Percentiles rank a stretch among this genome's conserved stretches.
phyloP scores from a whole-genome alignment of 2,888 invertebrate genomes.

The Dicyrtoma fusca region DNA sequence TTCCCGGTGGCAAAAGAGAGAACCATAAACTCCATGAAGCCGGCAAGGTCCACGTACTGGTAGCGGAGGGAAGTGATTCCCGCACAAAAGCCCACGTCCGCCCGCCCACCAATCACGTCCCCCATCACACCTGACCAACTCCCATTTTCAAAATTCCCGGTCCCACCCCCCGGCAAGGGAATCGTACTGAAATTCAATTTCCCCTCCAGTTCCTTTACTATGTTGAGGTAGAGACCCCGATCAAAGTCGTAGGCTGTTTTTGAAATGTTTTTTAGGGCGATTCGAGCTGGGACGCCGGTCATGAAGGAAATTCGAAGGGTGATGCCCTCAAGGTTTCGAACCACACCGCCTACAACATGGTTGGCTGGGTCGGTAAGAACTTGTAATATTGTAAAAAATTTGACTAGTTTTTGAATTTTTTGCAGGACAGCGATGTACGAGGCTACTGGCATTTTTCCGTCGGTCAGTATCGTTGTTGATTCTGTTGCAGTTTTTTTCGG shows the following conservation, averaged over 20 bases:
- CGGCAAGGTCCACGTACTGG: constrained; percentile 1
- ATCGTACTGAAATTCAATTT: constrained; percentile 9
- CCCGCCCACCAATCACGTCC: constrained; percentile 1
- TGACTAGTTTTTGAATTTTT: too few relatives aligned
- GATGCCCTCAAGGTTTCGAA: background rate
- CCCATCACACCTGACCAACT: constrained; percentile 23
- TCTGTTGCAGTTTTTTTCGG: too few relatives aligned
- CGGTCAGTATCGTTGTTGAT: too few relatives aligned
- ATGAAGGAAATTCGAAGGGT: background rate
- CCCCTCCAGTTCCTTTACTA: background rate
- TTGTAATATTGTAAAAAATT: too few relatives aligned
- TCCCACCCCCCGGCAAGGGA: constrained; percentile 14
- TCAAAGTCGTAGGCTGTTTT: background rate
- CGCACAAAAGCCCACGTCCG: constrained; percentile 18
- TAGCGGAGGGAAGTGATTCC: background rate
- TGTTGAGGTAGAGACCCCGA: background rate
- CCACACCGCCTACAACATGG: too few relatives aligned
- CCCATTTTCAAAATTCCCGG: constrained; percentile 4
- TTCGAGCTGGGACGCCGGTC: background rate
- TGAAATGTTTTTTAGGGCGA: background rate
- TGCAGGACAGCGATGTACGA: too few relatives aligned
- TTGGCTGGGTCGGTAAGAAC: too few relatives aligned
- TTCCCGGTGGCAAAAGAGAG: constrained; percentile 3
- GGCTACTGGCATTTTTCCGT: too few relatives aligned
- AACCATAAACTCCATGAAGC: background rate